Evolutionary conservation across 2,797 vertebrate genomes (phyloP).

Genomic region (Notoglanidium macrostoma): DNA sequence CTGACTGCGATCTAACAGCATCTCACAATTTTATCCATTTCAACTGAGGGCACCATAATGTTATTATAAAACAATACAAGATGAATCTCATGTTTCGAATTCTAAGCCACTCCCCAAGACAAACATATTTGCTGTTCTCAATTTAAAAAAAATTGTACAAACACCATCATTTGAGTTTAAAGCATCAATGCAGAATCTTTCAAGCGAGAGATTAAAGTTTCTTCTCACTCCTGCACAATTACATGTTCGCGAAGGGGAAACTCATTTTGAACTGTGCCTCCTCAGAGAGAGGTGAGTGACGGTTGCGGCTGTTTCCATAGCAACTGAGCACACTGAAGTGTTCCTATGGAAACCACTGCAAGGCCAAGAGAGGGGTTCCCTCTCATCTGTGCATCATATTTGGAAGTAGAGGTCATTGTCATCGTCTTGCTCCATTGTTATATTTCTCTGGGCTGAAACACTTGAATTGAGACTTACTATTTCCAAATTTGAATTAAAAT

Average conservation of each 20-base stretch:
- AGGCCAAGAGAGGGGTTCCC: conserved; percentile 39
- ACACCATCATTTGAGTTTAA: neutral
- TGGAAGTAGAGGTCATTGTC: conserved; percentile 14
- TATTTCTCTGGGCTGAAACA: neutral
- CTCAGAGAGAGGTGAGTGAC: conserved; percentile 31
- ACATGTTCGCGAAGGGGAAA: neutral
- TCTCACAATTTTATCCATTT: neutral
- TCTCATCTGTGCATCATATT: neutral
- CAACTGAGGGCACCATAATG: too few species aligned
- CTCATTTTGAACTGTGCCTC: conserved; percentile 22
- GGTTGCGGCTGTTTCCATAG: conserved; percentile 30
- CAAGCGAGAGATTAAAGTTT: neutral
- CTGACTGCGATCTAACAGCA: neutral
- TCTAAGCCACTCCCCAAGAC: neutral
- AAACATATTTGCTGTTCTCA: neutral
- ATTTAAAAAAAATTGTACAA: neutral
- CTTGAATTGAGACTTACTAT: neutral
- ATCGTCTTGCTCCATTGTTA: neutral
- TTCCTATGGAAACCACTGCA: conserved; percentile 47
- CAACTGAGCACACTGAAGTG: conserved; percentile 52
- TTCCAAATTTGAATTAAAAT: neutral
- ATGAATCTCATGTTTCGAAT: neutral
- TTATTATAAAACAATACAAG: neutral
- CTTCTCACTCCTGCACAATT: neutral
- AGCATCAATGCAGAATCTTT: neutral